A percentile compares a stretch with the other conserved stretches of the same genome.
Conservation (phyloP, 2,113 vertebrate genomes). For the Cochlearius cochlearius region DNA sequence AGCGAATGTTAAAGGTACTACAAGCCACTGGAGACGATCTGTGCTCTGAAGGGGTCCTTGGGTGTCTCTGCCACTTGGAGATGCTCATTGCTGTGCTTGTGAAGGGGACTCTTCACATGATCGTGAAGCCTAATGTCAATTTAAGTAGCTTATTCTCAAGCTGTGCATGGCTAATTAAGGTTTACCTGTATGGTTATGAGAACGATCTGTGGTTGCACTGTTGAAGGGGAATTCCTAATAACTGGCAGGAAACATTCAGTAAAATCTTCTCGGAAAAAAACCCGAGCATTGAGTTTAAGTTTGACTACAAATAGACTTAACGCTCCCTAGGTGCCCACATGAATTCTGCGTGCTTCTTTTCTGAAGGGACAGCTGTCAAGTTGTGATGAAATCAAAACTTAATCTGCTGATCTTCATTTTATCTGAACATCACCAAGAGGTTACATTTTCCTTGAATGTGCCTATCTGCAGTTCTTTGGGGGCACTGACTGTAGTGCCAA, state of each 20-base stretch:
- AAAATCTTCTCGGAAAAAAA: background rate
- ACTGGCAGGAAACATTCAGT: background rate
- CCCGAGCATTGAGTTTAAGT: background rate
- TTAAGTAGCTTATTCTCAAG: background rate
- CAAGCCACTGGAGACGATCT: accelerated
- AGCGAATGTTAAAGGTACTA: slow-evolving; percentile 86
- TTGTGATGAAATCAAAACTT: background rate
- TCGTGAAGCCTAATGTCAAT: background rate
- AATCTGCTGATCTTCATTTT: background rate
- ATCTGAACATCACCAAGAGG: background rate
- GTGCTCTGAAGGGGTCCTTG: accelerated
- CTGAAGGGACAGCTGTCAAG: background rate
- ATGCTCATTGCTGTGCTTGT: accelerated
- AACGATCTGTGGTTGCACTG: background rate
- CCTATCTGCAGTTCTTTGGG: background rate
- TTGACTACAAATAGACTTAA: background rate
- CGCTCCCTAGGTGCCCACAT: accelerated
- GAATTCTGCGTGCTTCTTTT: background rate
- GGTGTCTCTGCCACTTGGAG: background rate
- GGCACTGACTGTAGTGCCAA: background rate
- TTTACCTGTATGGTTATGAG: background rate
- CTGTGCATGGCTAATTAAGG: background rate
- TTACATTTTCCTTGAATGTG: background rate
- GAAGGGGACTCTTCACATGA: background rate
- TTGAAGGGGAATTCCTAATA: background rate